Evolutionary conservation across 37 sponge, comb jelly and placozoan species (phyloP).

Genomic region (Theonella swinhoei): DNA sequence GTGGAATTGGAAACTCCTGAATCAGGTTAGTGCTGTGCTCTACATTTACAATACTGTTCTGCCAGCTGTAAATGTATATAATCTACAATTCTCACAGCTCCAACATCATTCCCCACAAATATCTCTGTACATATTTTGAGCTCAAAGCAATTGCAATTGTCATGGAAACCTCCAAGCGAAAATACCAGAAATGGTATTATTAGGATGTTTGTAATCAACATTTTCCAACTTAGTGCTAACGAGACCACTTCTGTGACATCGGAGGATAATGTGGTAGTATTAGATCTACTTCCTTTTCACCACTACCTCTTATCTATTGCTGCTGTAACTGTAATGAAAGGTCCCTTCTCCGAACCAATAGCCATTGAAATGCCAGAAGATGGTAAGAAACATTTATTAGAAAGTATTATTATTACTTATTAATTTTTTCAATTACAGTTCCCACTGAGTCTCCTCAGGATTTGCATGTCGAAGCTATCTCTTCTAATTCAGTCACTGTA

Average conservation of each 20-base stretch:
- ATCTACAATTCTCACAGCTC: slow-evolving; percentile 9
- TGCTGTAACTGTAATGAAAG: neutral
- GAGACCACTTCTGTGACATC: neutral
- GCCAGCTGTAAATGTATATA: neutral
- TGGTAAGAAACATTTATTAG: slow-evolving; percentile 3
- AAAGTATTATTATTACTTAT: neutral
- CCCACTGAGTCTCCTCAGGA: neutral
- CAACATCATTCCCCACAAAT: slow-evolving; percentile 15
- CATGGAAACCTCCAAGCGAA: slow-evolving; percentile 17
- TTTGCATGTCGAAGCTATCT: neutral
- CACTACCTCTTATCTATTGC: neutral
- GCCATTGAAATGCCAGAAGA: slow-evolving; percentile 9
- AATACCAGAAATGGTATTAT: slow-evolving; percentile 31
- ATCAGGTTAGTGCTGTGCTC: slow-evolving; percentile 9
- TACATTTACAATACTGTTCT: neutral
- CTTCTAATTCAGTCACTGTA: neutral
- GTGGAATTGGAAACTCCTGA: neutral
- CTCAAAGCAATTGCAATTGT: neutral
- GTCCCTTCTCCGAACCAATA: neutral
- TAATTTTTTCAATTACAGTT: neutral
- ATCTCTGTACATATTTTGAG: neutral
- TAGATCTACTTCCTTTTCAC: slow-evolving; percentile 4
- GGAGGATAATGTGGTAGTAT: no score
- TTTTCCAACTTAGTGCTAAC: slow-evolving; percentile 1
- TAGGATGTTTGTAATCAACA: slow-evolving; percentile 1